Base-by-base conservation (phyloP, 23 tunicate genomes). In the Halocynthia aurantium region DNA sequence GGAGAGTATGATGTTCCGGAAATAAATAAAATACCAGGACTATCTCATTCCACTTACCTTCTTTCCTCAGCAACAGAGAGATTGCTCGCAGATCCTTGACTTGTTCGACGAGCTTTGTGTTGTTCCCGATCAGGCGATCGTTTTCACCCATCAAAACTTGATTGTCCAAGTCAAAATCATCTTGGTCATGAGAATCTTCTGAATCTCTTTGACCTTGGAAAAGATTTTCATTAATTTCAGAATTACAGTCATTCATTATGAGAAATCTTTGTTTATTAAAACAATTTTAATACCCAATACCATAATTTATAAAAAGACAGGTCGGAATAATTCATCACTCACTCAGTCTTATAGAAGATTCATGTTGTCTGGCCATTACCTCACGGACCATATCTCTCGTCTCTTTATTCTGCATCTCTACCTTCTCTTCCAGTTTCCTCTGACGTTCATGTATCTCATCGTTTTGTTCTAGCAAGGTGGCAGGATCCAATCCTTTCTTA, bases 361-460 rank as follows among this genome's bases (percentile, higher is more conserved):
- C 83, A 9, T 83, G 80, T 44, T 84, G 78, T 11, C 86, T 70
- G 60, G 67, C 49, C 88, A 88, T 88, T 55, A 88, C 72, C 51
- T 79, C 65, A 17, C 86, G 22, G 58, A 88, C 86, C 84, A 88
- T 83, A 49, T 83, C 95, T 68, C 95, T 61, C 15, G 80, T 79
- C 62, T 88, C 80, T 53, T 83, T 73, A 52, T 88, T 86, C 52
- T 80, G 75, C 55, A 88, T 55, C 53, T 53, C 51, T 84, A 88
- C 74, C 52, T 55, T 78, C 56, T 87, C 94, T 60, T 88, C 95
- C 81, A 88, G 54, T 17, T 49, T 60, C n/a, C 63, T 44, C 15
- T 82, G 61, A 6, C n/a, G 40, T 10, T 75, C 64, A 53, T 82
- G 75, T 19, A 82, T 15, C 44, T 75, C 86, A 75, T 75, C 64